phyloP scores from a whole-genome alignment of 2,113 vertebrate species.

The Lamprotornis superbus region DNA sequence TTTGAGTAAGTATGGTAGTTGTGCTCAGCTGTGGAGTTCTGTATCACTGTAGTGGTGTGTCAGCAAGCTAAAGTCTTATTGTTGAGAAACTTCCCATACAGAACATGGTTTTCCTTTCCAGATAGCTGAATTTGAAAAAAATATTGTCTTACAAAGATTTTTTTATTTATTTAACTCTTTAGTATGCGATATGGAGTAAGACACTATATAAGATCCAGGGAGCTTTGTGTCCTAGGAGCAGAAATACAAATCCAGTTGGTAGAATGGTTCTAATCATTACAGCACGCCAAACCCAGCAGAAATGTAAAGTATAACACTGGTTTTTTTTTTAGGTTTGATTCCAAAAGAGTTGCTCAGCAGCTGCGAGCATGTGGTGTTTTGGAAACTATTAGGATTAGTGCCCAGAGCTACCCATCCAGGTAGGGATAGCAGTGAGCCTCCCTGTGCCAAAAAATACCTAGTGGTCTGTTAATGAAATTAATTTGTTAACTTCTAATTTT shows the following conservation, averaged over 20 bases:
- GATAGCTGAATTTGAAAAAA: background rate
- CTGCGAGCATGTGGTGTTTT: slow-evolving; percentile 94
- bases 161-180: background rate
- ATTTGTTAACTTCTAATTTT: slow-evolving; percentile 13
- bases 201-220: background rate
- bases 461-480: background rate
- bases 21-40: background rate
- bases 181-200: background rate
- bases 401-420: slow-evolving; percentile 96
- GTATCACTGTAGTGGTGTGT: background rate
- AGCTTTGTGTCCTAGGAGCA: background rate
- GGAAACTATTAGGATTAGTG: slow-evolving; percentile 94
- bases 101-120: background rate
- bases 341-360: slow-evolving; percentile 90
- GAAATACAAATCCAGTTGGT: background rate
- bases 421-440: background rate
- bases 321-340: slow-evolving; percentile 82
- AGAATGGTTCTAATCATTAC: background rate
- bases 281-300: background rate
- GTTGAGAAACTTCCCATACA: background rate
- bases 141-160: background rate
- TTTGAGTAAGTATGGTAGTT: slow-evolving; percentile 86
- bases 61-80: background rate
- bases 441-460: background rate
- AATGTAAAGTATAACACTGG: background rate